Base-by-base conservation (phyloP, 2,113 vertebrate species). In the Tychaedon coryphoeus region DNA sequence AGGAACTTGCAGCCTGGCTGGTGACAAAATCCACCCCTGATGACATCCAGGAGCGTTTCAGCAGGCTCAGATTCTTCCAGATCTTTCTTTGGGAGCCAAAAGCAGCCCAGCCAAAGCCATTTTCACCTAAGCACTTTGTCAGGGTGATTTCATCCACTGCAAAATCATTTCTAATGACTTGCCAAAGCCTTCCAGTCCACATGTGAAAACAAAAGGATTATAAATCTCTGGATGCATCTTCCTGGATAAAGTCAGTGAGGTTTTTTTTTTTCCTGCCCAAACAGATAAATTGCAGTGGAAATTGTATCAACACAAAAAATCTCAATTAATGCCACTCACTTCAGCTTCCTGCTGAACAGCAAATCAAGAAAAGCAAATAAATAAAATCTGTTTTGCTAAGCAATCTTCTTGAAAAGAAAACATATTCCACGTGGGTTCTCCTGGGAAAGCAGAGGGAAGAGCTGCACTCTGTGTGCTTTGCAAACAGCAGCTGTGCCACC, bases 401-500 rank as follows among this genome's bases (percentile, higher is more conserved):
- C 51, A 84, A 86, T 86, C 91, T 43, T 58, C 23, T 36, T 73
- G 40, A 61, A 81, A 83, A 76, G 58, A 25, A 88, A 70, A 51
- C 81, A 51, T 36, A 19, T 36, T 74, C n/a, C 20, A 15, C 54
- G 72, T 0, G 36, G 43, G 26, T 47, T 74, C 57, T 69, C 66
- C 34, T 9, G 78, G 72, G 77, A 42, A 74, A 86, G 53, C 3
- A 75, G 60, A 76, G 61, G 47, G 36, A 56, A 78, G 75, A 0
- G 33, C 16, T 53, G 36, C 33, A 45, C 33, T n/a, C 23, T 0
- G 4, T 20, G 57, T 58, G 34, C 75, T 85, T 29, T 78, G 51
- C 57, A 81, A 96, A 54, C 47, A 19, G 82, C 96, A 96, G 85
- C 87, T 50, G 5, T 95, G 97, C 98, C 98, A 97, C 34, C 97